Conservation (phyloP, 2,797 vertebrate genomes). For the Eptatretus atami region DNA sequence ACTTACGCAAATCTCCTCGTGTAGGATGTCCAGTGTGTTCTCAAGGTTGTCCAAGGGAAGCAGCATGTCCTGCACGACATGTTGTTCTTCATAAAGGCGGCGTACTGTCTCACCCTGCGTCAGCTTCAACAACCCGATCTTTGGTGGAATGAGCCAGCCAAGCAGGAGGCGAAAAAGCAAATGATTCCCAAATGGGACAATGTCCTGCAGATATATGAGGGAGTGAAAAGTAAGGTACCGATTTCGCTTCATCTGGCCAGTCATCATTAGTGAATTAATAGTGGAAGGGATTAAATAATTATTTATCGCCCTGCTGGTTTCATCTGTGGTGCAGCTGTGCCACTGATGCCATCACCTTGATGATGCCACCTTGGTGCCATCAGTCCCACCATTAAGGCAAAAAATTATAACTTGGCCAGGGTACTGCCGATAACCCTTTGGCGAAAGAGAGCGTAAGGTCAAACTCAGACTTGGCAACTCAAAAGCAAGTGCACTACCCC, state of each 20-base stretch:
- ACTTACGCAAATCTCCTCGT: constrained; percentile 19
- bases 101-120: constrained; percentile 83
- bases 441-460: no score
- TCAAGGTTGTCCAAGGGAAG: constrained; percentile 54
- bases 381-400: no score
- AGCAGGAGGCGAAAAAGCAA: constrained; percentile 58
- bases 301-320: no score
- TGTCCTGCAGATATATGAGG: constrained; percentile 26
- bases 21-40: constrained; percentile 36
- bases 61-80: constrained; percentile 90
- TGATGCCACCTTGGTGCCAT: no score
- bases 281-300: no score
- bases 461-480: no score
- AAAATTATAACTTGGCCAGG: no score
- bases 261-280: no score
- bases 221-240: constrained; percentile 5
- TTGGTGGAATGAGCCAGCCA: constrained; percentile 94
- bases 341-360: no score
- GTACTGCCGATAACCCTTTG: no score
- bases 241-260: constrained; percentile 2
- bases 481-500: no score
- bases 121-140: constrained; percentile 79
- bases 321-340: no score
- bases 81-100: constrained; percentile 68
- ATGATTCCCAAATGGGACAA: constrained; percentile 88